phyloP scores from a whole-genome alignment of 2,113 vertebrate genomes.

The Emydocephalus ijimae region DNA sequence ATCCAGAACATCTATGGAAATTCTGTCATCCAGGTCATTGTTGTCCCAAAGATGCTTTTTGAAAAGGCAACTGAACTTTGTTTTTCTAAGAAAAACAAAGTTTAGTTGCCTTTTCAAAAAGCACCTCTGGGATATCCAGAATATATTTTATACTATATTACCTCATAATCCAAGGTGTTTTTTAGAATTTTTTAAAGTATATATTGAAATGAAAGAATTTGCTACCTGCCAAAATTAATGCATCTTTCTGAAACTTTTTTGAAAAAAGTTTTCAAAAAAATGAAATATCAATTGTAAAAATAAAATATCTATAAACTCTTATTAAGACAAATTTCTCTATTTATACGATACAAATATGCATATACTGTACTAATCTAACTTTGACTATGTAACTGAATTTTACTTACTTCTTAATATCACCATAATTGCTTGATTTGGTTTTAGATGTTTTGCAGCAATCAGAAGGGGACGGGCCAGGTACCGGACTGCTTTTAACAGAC shows the following conservation, averaged over 20 bases:
- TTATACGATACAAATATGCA: background rate
- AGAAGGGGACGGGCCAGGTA: constrained; percentile 37
- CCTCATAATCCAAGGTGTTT: background rate
- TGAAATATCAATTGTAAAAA: background rate
- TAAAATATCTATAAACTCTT: background rate
- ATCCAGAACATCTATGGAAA: background rate
- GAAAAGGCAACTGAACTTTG: too few species aligned
- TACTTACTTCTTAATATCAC: constrained; percentile 84
- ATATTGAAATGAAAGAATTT: background rate
- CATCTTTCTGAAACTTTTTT: background rate
- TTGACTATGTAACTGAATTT: background rate
- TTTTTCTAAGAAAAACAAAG: too few species aligned
- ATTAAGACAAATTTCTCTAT: background rate
- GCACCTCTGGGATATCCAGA: too few species aligned
- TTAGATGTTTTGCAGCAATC: constrained; percentile 58
- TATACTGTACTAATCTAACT: background rate
- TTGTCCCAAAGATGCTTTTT: background rate
- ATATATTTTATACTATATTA: background rate
- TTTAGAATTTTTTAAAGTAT: background rate
- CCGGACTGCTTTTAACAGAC: background rate
- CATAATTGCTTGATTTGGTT: constrained; percentile 65
- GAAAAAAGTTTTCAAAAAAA: too few species aligned
- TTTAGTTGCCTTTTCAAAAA: background rate
- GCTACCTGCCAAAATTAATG: background rate
- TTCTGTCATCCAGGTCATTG: background rate